phyloP scores from a whole-genome alignment of 2,113 vertebrate species.

The Rhabdomys dilectus region DNA sequence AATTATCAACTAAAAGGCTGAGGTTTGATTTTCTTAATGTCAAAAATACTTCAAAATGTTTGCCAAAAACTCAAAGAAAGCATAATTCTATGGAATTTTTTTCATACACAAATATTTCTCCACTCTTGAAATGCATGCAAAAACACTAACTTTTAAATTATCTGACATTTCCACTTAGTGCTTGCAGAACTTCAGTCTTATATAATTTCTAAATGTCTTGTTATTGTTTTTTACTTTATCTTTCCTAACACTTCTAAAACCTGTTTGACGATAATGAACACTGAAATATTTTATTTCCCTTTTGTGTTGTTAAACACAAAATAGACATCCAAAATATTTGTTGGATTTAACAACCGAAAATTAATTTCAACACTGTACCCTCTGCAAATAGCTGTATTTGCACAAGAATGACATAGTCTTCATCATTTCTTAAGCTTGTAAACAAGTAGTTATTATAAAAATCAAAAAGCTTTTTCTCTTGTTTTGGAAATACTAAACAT shows the following conservation, averaged over 20 bases:
- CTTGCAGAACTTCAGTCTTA: not conserved
- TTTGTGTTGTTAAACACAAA: slow-evolving; percentile 34
- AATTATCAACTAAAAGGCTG: slow-evolving; percentile 5
- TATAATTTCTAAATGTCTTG: not conserved
- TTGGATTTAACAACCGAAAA: slow-evolving; percentile 4
- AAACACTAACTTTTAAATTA: slow-evolving; percentile 37
- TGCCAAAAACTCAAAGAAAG: not conserved
- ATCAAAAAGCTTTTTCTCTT: not conserved
- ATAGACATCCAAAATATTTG: slow-evolving; percentile 4
- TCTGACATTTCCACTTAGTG: not conserved
- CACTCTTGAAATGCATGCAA: not conserved
- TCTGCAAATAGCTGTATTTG: slow-evolving; percentile 15
- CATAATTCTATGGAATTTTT: not conserved
- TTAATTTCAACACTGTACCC: not conserved
- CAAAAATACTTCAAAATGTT: slow-evolving; percentile 25
- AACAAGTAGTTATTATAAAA: slow-evolving; percentile 28
- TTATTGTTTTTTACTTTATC: slow-evolving; percentile 17
- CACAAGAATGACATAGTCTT: not conserved
- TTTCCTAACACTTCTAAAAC: not conserved
- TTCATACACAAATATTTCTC: slow-evolving; percentile 13
- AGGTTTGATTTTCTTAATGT: not conserved
- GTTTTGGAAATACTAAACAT: slow-evolving; percentile 15
- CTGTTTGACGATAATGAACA: slow-evolving; percentile 16
- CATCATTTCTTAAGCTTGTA: not conserved
- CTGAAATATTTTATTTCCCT: not conserved